phyloP scores from a whole-genome alignment of 1,140 invertebrate species.

The Teleogryllus occipitalis region DNA sequence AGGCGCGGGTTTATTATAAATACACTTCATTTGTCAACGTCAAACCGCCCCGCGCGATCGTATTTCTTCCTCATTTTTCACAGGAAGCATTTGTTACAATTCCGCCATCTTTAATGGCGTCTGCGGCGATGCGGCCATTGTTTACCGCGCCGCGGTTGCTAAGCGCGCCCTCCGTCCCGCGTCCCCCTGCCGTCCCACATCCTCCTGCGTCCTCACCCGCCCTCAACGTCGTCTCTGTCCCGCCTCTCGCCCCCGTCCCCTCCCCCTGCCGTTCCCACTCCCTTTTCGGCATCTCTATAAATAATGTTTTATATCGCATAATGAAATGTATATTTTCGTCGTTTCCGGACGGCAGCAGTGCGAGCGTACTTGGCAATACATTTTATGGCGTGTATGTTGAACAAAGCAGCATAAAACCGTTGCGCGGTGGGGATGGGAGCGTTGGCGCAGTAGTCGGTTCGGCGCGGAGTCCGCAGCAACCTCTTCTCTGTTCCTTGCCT shows the following conservation, averaged over 20 bases:
- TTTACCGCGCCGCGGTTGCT: neutral
- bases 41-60: neutral
- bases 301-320: neutral
- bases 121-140: neutral
- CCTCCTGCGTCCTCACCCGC: neutral
- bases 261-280: neutral
- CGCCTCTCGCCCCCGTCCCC: no score
- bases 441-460: no score
- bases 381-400: neutral
- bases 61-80: slow-evolving; percentile 5
- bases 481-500: no score
- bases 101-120: slow-evolving; percentile 3
- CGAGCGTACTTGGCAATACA: neutral
- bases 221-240: neutral
- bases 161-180: no score
- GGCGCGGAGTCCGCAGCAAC: no score
- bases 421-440: no score
- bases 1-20: slow-evolving; percentile 4
- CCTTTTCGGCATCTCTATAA: neutral
- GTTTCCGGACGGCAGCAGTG: neutral
- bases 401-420: neutral
- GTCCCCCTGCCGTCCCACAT: no score
- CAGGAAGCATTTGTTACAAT: slow-evolving; percentile 1
- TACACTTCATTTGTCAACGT: slow-evolving; percentile 4
- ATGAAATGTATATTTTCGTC: neutral